Conservation (phyloP, 2,888 invertebrate genomes). For the Leucozona laternaria region DNA sequence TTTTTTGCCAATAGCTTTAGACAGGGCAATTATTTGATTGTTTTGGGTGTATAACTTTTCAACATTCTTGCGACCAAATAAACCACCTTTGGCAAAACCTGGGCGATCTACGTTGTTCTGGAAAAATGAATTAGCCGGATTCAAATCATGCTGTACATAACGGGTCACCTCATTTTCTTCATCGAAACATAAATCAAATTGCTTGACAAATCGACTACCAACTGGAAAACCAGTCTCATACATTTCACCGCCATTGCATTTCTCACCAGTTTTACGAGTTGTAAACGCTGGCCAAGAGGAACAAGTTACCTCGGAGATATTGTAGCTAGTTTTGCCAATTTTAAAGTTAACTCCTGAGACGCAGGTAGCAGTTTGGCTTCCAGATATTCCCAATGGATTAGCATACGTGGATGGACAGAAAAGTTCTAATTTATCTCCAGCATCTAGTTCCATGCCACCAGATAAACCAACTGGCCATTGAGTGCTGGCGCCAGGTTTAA, state of each 20-base stretch:
- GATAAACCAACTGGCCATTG: conserved; percentile 79
- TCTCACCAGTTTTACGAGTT: conserved; percentile 78
- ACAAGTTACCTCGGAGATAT: conserved; percentile 80
- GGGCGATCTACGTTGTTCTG: conserved; percentile 82
- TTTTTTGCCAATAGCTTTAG: neutral
- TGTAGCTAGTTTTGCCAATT: conserved; percentile 75
- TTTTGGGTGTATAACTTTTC: conserved; percentile 80
- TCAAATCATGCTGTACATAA: conserved; percentile 81
- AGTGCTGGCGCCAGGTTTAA: conserved; percentile 82
- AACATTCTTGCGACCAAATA: conserved; percentile 80
- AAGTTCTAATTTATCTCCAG: conserved; percentile 80
- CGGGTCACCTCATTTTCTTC: conserved; percentile 80
- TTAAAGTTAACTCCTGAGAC: conserved; percentile 77
- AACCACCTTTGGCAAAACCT: conserved; percentile 79
- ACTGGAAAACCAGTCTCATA: conserved; percentile 54
- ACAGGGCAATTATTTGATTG: conserved; percentile 77
- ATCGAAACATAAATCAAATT: conserved; percentile 83
- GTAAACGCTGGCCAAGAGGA: conserved; percentile 78
- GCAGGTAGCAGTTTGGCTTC: conserved; percentile 77
- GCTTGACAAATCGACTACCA: conserved; percentile 79
- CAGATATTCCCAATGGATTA: conserved; percentile 57
- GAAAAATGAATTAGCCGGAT: conserved; percentile 81
- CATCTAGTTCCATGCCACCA: conserved; percentile 79
- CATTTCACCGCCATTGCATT: conserved; percentile 78
- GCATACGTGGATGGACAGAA: conserved; percentile 79